Evolutionary conservation across 2,113 vertebrate genomes (phyloP), one percentile per base, ranked within the genome.

Genomic region (Puntigrus tetrazona): DNA sequence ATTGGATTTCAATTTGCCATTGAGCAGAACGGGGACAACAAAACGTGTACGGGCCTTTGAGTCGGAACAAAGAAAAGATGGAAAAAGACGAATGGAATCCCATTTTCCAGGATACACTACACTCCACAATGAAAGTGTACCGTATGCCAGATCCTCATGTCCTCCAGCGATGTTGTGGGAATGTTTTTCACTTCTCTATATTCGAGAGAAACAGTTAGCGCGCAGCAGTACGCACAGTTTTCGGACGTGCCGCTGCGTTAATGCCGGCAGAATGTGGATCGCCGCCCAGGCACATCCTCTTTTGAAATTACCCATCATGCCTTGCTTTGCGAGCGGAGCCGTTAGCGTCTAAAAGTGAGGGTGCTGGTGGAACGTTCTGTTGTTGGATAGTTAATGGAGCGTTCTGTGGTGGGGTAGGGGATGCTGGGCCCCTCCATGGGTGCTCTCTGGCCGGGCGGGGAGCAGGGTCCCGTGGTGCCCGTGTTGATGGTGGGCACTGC

Each of bases 311-410:
- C 50, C 84, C 52, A 79, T 65, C 75, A 43, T 86, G 78, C 52
- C 34, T 63, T 69, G 82, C 82, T 45, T n/a, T 38, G 4, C 14
- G 14, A 22, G 22, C 16, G 9, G 22, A 18, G 47, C n/a, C 9
- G 11, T 63, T 95, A 95, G 90, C 93, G 93, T 92, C 94, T 92
- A 50, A 94, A 94, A 85, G 93, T 94, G 82, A 95, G 94, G 18
- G 94, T 94, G 83, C 92, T 90, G 13, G 92, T 92, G 65, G 86
- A 69, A 73, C 93, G 92, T 83, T 95, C 94, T 1, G 79, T 45
- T 14, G 92, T 34, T 31, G 92, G 91, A 78, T 91, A 94, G 85
- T 91, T 92, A 14, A 92, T 89, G 55, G 86, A 84, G 82, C 93
- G 93, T 84, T 95, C 94, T 0, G 77, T 41, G 16, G 91, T 38